Percentiles rank a stretch among this genome's conserved stretches.
Evolutionary conservation across 2,797 vertebrate species (phyloP).

Genomic region (Hippopotamyrus pictus): DNA sequence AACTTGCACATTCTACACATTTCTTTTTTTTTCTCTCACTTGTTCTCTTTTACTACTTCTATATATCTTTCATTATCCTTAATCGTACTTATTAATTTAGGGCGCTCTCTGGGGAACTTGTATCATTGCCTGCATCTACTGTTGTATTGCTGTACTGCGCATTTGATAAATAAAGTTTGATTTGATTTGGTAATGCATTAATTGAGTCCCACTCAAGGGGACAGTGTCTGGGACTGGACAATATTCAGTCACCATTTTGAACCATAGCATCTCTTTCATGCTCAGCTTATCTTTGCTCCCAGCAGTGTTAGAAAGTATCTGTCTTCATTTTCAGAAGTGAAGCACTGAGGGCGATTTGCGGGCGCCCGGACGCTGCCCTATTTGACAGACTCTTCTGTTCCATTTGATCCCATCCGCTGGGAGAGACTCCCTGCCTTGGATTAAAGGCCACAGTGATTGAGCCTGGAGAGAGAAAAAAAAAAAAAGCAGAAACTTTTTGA

Average conservation of each 20-base stretch:
- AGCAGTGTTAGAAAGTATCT: not conserved
- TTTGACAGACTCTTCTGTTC: not conserved
- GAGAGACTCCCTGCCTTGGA: slow-evolving; percentile 9
- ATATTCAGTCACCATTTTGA: not conserved
- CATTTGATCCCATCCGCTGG: slow-evolving; percentile 15
- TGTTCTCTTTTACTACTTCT: not conserved
- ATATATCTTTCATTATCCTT: not conserved
- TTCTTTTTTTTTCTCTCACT: not conserved
- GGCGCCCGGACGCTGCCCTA: not conserved
- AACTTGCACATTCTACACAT: not conserved
- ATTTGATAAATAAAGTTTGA: not conserved
- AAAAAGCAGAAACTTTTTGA: slow-evolving; percentile 24
- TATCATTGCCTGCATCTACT: not conserved
- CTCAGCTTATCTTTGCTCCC: not conserved
- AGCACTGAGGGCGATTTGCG: not conserved
- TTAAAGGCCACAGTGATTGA: slow-evolving; percentile 7
- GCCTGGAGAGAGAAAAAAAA: slow-evolving; percentile 27
- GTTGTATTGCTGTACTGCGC: not conserved
- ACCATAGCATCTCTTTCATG: not conserved
- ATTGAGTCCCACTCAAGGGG: not conserved
- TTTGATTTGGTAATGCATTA: not conserved
- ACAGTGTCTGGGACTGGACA: not conserved
- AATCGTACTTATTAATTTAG: not conserved
- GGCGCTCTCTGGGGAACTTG: not conserved
- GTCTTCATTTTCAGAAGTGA: not conserved